These are phyloP conservation scores for Pheosia tremula DNA, from an alignment of 2,888 invertebrate genomes.

Conservation along the genomic window DNA sequence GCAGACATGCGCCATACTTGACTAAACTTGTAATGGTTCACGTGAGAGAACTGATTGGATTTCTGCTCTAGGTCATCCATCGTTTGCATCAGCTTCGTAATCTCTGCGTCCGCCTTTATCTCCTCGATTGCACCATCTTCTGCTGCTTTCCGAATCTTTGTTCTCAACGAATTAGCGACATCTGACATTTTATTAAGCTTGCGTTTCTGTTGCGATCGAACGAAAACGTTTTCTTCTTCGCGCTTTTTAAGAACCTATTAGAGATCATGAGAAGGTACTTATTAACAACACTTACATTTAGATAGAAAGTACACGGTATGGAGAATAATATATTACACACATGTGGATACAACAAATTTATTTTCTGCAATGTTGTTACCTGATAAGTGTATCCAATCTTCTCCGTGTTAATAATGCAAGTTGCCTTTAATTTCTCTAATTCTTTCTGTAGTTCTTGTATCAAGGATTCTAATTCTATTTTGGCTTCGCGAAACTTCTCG, in stretches of 20 bases:
- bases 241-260: conserved; percentile 89
- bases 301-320: no score
- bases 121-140: conserved; percentile 87
- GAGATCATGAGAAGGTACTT: background rate
- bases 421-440: conserved; percentile 90
- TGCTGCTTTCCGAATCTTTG: conserved; percentile 87
- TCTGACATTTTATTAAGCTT: conserved; percentile 91
- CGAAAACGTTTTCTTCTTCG: conserved; percentile 93
- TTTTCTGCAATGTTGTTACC: conserved; percentile 39
- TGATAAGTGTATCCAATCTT: conserved; percentile 96
- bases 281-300: no score
- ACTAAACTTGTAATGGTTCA: conserved; percentile 86
- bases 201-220: conserved; percentile 91
- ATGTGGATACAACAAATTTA: conserved; percentile 9
- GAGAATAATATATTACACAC: no score
- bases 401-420: conserved; percentile 93
- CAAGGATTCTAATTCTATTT: conserved; percentile 88
- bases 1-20: conserved; percentile 78
- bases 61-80: conserved; percentile 89
- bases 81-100: conserved; percentile 86
- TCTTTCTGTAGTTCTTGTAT: conserved; percentile 91
- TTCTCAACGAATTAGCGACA: conserved; percentile 86
- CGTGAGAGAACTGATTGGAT: conserved; percentile 86
- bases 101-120: conserved; percentile 87
- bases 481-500: conserved; percentile 88